These are phyloP conservation scores for Ametastegia equiseti DNA, from an alignment of 2,888 invertebrate genomes.

Conservation along the genomic window DNA sequence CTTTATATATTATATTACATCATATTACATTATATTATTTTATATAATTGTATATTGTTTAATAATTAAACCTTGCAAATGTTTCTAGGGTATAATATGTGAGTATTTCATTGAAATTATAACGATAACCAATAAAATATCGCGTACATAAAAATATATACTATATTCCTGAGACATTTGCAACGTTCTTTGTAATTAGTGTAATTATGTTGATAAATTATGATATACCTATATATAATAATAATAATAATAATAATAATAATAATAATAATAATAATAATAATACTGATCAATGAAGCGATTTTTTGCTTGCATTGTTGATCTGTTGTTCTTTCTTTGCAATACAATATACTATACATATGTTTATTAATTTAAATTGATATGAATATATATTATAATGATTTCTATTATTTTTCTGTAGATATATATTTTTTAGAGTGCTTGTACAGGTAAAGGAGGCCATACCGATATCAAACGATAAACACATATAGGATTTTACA, in stretches of 20 bases:
- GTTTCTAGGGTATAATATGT: slow-evolving; percentile 68
- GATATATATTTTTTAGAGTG: background rate
- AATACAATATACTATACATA: background rate
- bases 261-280: background rate
- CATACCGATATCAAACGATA: slow-evolving; percentile 4
- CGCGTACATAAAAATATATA: background rate
- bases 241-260: background rate
- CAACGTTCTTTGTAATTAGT: slow-evolving; percentile 70
- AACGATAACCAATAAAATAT: background rate
- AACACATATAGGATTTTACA: too few species aligned
- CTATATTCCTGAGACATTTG: slow-evolving; percentile 72
- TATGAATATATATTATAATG: background rate
- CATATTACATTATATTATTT: too few species aligned
- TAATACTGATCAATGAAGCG: background rate
- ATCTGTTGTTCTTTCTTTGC: too few species aligned
- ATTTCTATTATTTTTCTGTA: background rate
- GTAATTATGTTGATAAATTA: slow-evolving; percentile 59
- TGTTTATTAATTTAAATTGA: slow-evolving; percentile 1
- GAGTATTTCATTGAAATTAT: background rate
- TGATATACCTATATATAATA: background rate
- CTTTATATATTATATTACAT: too few species aligned
- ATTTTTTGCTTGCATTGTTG: too few species aligned
- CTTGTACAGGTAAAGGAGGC: slow-evolving; percentile 35
- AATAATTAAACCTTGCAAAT: slow-evolving; percentile 68
- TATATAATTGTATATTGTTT: background rate